Conservation (phyloP, 2,888 invertebrate genomes). For the Camponotus fellah region DNA sequence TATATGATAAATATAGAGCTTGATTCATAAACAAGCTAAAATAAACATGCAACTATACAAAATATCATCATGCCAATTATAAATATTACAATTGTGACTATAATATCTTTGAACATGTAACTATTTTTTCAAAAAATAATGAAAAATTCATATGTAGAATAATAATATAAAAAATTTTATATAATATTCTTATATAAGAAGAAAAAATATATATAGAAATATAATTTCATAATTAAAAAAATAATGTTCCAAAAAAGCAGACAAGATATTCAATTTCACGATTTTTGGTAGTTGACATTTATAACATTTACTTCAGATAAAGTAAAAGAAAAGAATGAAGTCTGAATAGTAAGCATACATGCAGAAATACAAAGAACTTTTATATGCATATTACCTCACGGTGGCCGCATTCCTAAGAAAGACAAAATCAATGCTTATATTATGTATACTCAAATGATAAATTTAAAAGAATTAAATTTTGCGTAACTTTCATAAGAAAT, state of each 20-base stretch:
- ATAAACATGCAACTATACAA: constrained; percentile 34
- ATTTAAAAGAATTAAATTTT: constrained; percentile 24
- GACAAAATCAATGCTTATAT: constrained; percentile 84
- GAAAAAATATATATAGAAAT: not conserved
- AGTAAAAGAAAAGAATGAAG: constrained; percentile 69
- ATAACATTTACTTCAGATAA: constrained; percentile 35
- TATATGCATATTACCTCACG: constrained; percentile 86
- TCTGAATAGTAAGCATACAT: constrained; percentile 72
- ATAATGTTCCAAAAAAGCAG: constrained; percentile 3
- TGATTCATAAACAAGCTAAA: not conserved
- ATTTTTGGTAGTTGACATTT: constrained; percentile 9
- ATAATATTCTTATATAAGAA: not conserved
- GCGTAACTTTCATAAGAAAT: not conserved
- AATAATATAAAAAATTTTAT: not conserved
- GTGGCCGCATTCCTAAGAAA: constrained; percentile 87
- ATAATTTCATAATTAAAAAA: not conserved
- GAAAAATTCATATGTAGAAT: not conserved
- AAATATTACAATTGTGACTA: constrained; percentile 17
- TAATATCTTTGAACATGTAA: constrained; percentile 36
- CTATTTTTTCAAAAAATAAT: not conserved
- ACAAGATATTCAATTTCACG: constrained; percentile 7
- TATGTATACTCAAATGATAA: constrained; percentile 62
- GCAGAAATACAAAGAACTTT: constrained; percentile 67
- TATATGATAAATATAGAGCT: not conserved
- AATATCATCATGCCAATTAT: constrained; percentile 17